phyloP scores from a whole-genome alignment of 2,888 invertebrate species.

The Ferrisia virgata region DNA sequence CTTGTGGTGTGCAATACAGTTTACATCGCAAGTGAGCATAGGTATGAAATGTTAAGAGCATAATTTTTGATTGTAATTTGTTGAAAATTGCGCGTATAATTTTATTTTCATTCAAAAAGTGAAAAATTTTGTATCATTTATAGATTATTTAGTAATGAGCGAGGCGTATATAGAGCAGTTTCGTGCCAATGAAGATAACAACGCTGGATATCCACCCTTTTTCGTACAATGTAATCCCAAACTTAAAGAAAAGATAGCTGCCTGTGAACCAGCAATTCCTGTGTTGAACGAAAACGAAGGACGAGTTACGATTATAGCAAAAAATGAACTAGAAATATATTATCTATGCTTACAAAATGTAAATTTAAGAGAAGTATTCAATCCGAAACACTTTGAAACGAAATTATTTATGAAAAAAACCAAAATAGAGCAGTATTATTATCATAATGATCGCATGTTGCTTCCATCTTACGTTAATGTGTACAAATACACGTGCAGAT shows the following conservation, averaged over 20 bases:
- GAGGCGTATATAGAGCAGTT: background rate
- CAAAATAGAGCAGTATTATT: no score
- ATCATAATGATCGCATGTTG: background rate
- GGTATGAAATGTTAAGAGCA: no score
- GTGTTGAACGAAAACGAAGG: background rate
- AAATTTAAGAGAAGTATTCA: no score
- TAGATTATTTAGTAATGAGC: background rate
- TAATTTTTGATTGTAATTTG: background rate
- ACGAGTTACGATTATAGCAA: background rate
- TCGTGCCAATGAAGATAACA: background rate
- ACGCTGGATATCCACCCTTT: background rate
- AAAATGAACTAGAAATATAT: no score
- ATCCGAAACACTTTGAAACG: no score
- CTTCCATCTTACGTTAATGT: background rate
- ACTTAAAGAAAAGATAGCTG: background rate
- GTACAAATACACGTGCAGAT: background rate
- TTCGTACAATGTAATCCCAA: background rate
- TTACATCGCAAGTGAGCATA: no score
- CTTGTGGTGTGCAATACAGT: no score
- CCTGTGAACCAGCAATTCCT: background rate
- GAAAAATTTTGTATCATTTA: background rate
- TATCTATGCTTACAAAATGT: no score
- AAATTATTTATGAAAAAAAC: no score
- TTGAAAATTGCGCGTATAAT: background rate
- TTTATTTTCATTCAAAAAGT: no score